Conservation (phyloP, 2,113 vertebrate species). For the Murina feae region DNA sequence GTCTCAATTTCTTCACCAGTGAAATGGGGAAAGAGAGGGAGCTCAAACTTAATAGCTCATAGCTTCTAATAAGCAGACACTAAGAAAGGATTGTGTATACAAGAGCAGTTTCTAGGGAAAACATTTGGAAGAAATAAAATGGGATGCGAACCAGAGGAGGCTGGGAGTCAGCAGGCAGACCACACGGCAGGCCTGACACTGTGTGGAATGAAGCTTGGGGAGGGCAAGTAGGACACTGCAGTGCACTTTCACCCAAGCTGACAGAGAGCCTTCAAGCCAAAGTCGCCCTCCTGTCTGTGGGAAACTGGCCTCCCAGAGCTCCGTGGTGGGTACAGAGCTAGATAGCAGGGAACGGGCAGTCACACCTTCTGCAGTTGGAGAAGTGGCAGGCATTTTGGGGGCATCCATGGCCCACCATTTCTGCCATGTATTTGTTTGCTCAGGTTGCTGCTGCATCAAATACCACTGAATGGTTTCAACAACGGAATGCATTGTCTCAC, state of each 20-base stretch:
- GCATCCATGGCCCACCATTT: background rate
- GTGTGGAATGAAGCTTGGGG: fast-evolving
- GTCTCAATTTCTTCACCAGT: background rate
- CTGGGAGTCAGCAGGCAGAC: background rate
- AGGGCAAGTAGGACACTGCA: background rate
- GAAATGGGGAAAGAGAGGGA: background rate
- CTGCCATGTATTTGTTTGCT: background rate
- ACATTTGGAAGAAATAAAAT: background rate
- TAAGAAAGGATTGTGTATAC: background rate
- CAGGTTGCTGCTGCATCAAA: background rate
- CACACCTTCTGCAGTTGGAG: background rate
- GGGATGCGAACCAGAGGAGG: background rate
- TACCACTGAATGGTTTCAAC: background rate
- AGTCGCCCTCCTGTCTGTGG: background rate
- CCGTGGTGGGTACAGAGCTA: background rate
- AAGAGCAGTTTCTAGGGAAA: background rate
- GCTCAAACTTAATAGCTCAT: fast-evolving
- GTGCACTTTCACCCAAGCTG: background rate
- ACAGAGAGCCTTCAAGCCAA: background rate
- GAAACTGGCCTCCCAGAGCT: background rate
- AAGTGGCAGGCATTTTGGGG: background rate
- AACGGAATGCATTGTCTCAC: background rate
- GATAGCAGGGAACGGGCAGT: background rate
- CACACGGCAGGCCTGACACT: background rate
- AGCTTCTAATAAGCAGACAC: background rate